Evolutionary conservation across 2,113 vertebrate species (phyloP).

Genomic region (Phoxinus phoxinus): DNA sequence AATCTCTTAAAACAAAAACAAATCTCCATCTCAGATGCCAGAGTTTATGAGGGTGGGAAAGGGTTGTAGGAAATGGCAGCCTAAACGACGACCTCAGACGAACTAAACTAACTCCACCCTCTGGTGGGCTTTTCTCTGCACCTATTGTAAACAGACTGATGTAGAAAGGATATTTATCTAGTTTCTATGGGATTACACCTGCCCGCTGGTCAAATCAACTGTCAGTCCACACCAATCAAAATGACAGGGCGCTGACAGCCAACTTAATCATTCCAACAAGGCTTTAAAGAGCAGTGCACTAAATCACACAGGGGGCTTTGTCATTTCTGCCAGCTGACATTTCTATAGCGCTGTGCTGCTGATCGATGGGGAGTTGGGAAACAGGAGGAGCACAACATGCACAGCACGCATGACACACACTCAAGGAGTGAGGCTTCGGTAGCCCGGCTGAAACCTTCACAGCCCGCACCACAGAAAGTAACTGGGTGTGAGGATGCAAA

Average conservation of each 20-base stretch:
- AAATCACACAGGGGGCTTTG: constrained; percentile 59
- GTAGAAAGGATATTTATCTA: background rate
- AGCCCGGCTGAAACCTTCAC: constrained; percentile 12
- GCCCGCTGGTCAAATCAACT: constrained; percentile 19
- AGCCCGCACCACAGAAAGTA: constrained; percentile 14
- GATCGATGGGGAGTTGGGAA: constrained; percentile 13
- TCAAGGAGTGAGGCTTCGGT: background rate
- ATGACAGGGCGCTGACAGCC: constrained; percentile 52
- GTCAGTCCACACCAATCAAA: constrained; percentile 28
- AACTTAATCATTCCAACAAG: constrained; percentile 59
- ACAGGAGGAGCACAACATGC: constrained; percentile 10
- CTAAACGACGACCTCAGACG: background rate
- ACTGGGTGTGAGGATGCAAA: background rate
- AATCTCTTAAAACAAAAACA: too few species aligned
- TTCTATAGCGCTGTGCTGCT: constrained; percentile 22
- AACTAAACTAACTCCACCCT: constrained; percentile 1
- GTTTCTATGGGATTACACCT: background rate
- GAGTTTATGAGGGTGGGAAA: background rate
- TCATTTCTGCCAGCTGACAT: constrained; percentile 51
- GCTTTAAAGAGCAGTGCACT: constrained; percentile 69
- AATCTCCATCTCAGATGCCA: background rate
- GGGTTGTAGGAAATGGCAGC: background rate
- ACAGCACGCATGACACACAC: background rate
- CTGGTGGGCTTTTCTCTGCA: background rate
- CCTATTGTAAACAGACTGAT: background rate